Evolutionary conservation across 1,140 invertebrate genomes (phyloP).

Genomic region (Tetranychus cinnabarinus): DNA sequence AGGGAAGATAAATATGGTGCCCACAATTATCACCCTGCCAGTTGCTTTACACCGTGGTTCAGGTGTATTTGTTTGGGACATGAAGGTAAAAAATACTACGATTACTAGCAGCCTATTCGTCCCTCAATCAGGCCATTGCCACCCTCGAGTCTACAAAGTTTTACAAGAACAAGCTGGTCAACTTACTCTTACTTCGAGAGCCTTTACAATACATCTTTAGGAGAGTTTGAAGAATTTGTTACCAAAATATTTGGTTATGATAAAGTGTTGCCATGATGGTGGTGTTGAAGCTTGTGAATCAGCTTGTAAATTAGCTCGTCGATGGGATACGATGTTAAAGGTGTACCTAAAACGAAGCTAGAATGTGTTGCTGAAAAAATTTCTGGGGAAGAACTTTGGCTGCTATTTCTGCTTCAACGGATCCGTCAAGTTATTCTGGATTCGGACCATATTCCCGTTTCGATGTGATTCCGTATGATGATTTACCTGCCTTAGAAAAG

Average conservation of each 20-base stretch:
- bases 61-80: slow-evolving; percentile 84
- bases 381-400: slow-evolving; percentile 93
- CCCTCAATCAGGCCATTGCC: slow-evolving; percentile 97
- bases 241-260: slow-evolving; percentile 78
- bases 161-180: slow-evolving; percentile 46
- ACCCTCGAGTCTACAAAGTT: slow-evolving; percentile 69
- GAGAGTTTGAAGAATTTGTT: slow-evolving; percentile 79
- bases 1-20: slow-evolving; percentile 70
- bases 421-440: slow-evolving; percentile 55
- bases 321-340: slow-evolving; percentile 82
- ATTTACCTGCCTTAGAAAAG: slow-evolving; percentile 53
- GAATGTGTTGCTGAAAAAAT: slow-evolving; percentile 80
- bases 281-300: slow-evolving; percentile 84
- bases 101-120: slow-evolving; percentile 93
- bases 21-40: slow-evolving; percentile 65
- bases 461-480: slow-evolving; percentile 63
- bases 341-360: slow-evolving; percentile 66
- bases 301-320: slow-evolving; percentile 66
- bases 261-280: slow-evolving; percentile 28
- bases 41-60: not conserved
- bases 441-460: slow-evolving; percentile 96
- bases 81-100: slow-evolving; percentile 78
- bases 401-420: slow-evolving; percentile 78
- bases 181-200: slow-evolving; percentile 54
- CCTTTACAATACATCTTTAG: slow-evolving; percentile 74